A percentile compares a stretch with the other conserved stretches of the same genome.
Evolutionary conservation across 1,140 invertebrate species (phyloP).

Genomic region (Brachionus calyciflorus): DNA sequence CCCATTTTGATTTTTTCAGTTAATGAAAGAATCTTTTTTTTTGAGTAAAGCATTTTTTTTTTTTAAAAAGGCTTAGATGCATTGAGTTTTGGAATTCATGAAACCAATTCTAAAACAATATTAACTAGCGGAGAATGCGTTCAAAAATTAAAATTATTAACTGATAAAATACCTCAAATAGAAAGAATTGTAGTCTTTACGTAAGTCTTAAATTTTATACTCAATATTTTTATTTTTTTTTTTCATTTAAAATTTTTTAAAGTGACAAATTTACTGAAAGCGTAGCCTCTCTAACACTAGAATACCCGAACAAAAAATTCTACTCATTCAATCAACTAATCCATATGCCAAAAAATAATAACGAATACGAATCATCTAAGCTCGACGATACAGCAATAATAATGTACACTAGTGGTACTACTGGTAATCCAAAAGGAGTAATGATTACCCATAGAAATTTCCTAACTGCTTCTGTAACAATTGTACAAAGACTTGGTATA

Average conservation of each 20-base stretch:
- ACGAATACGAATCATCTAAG: slow-evolving; percentile 47
- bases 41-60: neutral
- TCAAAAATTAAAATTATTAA: neutral
- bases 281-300: neutral
- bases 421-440: slow-evolving; percentile 62
- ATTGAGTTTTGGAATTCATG: neutral
- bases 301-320: neutral
- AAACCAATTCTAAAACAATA: slow-evolving; percentile 20
- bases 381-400: slow-evolving; percentile 58
- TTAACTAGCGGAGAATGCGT: slow-evolving; percentile 23
- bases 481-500: slow-evolving; percentile 70
- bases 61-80: neutral
- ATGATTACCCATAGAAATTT: slow-evolving; percentile 80
- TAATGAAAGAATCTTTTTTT: neutral
- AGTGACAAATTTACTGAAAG: neutral
- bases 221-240: neutral
- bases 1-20: neutral
- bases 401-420: slow-evolving; percentile 62
- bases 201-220: neutral
- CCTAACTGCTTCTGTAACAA: slow-evolving; percentile 80
- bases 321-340: neutral
- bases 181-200: slow-evolving; percentile 33
- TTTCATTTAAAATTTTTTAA: neutral
- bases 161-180: neutral
- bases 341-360: neutral